phyloP scores from a whole-genome alignment of 2,797 vertebrate species.

The Caiman crocodilus region DNA sequence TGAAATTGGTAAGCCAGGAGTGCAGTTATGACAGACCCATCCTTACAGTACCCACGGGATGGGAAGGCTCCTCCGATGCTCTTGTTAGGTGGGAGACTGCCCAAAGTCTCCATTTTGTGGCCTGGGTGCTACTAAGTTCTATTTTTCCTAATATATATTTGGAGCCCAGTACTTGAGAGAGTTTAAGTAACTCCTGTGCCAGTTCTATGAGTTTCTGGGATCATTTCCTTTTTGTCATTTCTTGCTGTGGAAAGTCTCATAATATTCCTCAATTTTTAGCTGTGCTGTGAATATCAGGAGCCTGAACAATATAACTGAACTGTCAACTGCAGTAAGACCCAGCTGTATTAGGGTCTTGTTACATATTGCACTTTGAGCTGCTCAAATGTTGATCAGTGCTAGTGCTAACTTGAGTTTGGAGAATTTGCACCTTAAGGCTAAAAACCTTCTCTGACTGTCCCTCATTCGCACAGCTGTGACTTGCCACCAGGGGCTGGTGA shows the following conservation, averaged over 20 bases:
- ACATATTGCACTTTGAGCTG: too few species aligned
- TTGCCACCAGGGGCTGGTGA: too few species aligned
- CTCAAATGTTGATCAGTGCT: too few species aligned
- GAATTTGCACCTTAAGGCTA: too few species aligned
- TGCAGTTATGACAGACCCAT: not conserved
- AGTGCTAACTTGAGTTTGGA: too few species aligned
- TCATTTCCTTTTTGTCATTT: not conserved
- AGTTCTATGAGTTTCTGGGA: not conserved
- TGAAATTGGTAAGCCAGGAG: too few species aligned
- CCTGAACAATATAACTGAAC: not conserved
- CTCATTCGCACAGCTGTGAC: too few species aligned
- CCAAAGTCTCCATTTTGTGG: not conserved
- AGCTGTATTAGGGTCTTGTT: not conserved
- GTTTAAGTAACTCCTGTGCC: not conserved
- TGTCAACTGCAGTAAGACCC: not conserved
- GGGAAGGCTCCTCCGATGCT: not conserved
- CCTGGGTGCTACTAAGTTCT: not conserved
- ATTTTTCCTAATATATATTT: not conserved
- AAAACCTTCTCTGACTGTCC: too few species aligned
- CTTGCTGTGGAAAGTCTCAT: not conserved
- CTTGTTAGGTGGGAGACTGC: not conserved
- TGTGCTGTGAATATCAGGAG: conserved; percentile 8
- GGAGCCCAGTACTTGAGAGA: conserved; percentile 13
- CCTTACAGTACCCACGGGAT: not conserved
- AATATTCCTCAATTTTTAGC: not conserved